These are phyloP conservation scores for Amphimedon queenslandica DNA, from an alignment of 37 sponge, comb jelly and placozoan species.

Conservation along the genomic window DNA sequence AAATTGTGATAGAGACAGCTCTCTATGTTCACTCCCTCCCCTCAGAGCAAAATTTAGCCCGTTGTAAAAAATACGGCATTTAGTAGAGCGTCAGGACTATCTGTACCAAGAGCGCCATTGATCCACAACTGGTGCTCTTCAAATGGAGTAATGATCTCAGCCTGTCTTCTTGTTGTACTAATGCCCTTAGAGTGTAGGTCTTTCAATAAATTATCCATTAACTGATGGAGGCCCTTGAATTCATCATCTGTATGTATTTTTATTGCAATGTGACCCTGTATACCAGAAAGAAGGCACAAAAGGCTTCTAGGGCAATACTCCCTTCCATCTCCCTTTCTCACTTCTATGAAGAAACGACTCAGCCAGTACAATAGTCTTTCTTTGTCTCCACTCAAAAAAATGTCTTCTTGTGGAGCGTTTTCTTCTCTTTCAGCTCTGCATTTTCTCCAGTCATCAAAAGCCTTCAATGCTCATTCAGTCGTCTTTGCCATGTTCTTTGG, in stretches of 20 bases:
- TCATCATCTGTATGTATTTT: neutral
- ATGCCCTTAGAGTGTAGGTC: neutral
- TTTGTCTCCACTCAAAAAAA: neutral
- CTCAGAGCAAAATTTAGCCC: neutral
- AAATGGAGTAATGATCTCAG: neutral
- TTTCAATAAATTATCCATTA: neutral
- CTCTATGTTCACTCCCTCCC: neutral
- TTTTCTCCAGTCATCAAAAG: neutral
- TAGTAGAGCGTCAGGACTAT: neutral
- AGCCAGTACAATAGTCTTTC: no score
- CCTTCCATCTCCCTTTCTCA: neutral
- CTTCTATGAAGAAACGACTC: neutral
- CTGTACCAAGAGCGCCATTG: neutral
- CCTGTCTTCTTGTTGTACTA: neutral
- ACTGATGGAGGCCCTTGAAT: neutral
- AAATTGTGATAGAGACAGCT: neutral
- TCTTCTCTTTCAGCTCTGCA: neutral
- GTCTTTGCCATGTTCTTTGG: neutral
- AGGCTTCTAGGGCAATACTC: neutral
- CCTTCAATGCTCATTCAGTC: neutral
- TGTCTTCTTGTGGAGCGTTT: neutral
- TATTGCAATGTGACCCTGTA: conserved; percentile 1
- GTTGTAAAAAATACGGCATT: neutral
- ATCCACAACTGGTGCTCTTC: neutral
- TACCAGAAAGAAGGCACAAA: neutral